phyloP scores from a whole-genome alignment of 2,888 invertebrate species.

The Melieria picta region DNA sequence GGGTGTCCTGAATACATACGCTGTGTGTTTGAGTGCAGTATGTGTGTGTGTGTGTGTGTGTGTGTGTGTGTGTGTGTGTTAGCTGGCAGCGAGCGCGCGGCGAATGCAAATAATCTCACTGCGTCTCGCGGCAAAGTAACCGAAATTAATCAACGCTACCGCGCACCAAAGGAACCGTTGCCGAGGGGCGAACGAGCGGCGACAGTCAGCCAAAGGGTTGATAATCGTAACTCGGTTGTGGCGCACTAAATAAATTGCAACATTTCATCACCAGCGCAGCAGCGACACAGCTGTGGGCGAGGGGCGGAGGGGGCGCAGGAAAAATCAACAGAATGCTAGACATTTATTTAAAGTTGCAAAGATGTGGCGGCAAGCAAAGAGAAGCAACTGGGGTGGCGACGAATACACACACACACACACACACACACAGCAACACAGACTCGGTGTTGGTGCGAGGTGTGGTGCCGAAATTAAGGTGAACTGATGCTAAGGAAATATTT shows the following conservation, averaged over 20 bases:
- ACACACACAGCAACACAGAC: no score
- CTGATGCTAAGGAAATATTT: no score
- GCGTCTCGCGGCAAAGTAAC: no score
- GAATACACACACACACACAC: background rate
- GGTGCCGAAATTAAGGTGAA: no score
- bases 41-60: conserved; percentile 7
- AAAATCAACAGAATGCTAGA: background rate
- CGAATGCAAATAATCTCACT: no score
- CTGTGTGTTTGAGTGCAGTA: background rate
- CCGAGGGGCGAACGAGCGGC: background rate
- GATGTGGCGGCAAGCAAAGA: background rate
- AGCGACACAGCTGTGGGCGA: background rate
- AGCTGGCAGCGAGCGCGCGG: no score
- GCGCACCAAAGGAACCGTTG: no score
- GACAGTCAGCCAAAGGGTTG: background rate
- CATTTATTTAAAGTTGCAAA: background rate
- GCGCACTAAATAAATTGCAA: conserved; percentile 1
- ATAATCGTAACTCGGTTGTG: background rate
- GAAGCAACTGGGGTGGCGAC: background rate
- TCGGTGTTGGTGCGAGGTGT: no score
- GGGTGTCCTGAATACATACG: no score
- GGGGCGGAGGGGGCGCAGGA: background rate
- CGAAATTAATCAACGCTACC: no score
- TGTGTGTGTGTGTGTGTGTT: conserved; percentile 1
- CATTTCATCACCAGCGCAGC: conserved; percentile 2